Evolutionary conservation across 2,797 vertebrate genomes (phyloP).

Genomic region (Liasis olivaceus): DNA sequence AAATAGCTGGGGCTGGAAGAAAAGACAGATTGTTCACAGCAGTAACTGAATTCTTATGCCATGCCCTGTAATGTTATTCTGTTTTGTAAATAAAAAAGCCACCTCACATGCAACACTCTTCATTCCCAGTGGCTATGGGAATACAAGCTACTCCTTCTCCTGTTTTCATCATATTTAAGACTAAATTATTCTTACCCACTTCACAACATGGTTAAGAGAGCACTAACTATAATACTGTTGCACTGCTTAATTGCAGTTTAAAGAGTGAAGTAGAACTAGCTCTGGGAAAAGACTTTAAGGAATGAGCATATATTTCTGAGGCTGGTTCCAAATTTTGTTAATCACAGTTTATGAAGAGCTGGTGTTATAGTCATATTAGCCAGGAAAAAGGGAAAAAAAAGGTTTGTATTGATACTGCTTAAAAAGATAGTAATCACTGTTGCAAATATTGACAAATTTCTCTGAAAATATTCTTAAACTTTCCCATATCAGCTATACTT

Average conservation of each 20-base stretch:
- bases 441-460: slow-evolving; percentile 10
- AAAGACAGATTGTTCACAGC: not conserved
- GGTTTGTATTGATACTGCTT: not conserved
- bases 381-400: not conserved
- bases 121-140: not conserved
- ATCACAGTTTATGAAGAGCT: not conserved
- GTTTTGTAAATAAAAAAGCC: not conserved
- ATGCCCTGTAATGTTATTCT: not conserved
- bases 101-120: not conserved
- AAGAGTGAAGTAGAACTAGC: not conserved
- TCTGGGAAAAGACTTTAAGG: not conserved
- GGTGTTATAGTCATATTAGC: not conserved
- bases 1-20: not conserved
- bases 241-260: not conserved
- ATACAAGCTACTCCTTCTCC: not conserved
- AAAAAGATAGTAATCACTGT: not conserved
- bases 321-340: not conserved
- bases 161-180: not conserved
- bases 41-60: not conserved
- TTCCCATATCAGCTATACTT: slow-evolving; percentile 55
- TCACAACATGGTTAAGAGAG: not conserved
- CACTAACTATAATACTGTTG: not conserved
- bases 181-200: not conserved
- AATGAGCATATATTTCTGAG: not conserved
- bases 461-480: slow-evolving; percentile 4